Base-by-base conservation (phyloP, 2,797 vertebrate species). In the Muraenolepis orangiensis region DNA sequence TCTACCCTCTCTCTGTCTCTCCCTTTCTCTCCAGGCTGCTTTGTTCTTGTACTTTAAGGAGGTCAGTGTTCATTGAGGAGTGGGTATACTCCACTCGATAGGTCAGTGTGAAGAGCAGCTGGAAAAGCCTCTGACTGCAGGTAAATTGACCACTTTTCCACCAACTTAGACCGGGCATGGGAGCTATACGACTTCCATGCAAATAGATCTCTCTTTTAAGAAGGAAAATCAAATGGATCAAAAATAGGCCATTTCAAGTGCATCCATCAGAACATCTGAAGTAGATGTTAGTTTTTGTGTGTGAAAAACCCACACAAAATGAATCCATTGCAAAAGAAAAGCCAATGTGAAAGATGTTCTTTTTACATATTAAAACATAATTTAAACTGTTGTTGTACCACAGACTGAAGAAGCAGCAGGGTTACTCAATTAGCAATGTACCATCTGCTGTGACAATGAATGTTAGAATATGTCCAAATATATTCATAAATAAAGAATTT, bases 1-100 rank as follows among this genome's bases (percentile, higher is more conserved):
- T 61, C 51, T 18, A 85, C 78, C 71, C 76, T 82, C 57, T 61
- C 51, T 18, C 32, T 4, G 32, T 4, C 16, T n/a, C 46, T 20
- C 46, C 11, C 20, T 51, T 13, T 46, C 51, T 64, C 80, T 78
- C 74, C 57, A 80, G 82, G 80, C 83, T 74, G 82, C 82, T 80
- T 76, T 80, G 83, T 72, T 77, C 85, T 71, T 79, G 71, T 81
- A 84, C 74, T 80, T 78, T 79, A 85, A 87, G 70, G 85, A 84
- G 84, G 86, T 87, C 86, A 88, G 72, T 71, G 68, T 77, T 83
- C 79, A 83, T 72, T 84, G 73, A 82, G 79, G 83, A 74, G 51
- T 64, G 57, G 16, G 57, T 30, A 78, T 75, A 67, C 81, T 72
- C 80, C 83, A 79, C 70, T 81, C 81, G 67, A 75, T 12, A 26